Percentiles rank a stretch among this genome's conserved stretches.
phyloP scores from a whole-genome alignment of 1,140 invertebrate species.

The Drosophila kurseongensis region DNA sequence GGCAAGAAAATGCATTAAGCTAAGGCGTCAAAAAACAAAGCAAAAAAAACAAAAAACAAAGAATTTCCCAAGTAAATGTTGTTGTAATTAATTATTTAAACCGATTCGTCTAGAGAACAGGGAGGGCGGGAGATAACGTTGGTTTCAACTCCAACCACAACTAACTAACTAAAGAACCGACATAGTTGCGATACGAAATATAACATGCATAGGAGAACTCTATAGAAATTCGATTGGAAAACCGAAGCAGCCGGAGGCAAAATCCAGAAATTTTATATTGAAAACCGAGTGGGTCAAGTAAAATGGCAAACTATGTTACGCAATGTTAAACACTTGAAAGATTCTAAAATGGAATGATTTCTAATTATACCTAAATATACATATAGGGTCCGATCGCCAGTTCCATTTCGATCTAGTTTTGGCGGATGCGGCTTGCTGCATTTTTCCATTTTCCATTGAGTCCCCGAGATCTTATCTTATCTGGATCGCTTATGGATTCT shows the following conservation, averaged over 20 bases:
- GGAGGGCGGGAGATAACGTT: slow-evolving; percentile 10
- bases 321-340: slow-evolving; percentile 71
- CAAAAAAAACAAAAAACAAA: slow-evolving; percentile 7
- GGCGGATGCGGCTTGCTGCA: not conserved
- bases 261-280: slow-evolving; percentile 65
- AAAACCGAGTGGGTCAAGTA: slow-evolving; percentile 43
- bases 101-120: slow-evolving; percentile 35
- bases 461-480: slow-evolving; percentile 23
- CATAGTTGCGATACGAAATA: slow-evolving; percentile 47
- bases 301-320: slow-evolving; percentile 63
- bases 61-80: slow-evolving; percentile 61
- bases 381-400: slow-evolving; percentile 6
- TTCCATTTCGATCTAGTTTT: slow-evolving; percentile 12
- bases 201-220: slow-evolving; percentile 7
- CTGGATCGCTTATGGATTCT: not conserved
- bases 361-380: slow-evolving; percentile 33
- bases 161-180: slow-evolving; percentile 35
- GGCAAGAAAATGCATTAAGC: slow-evolving; percentile 30
- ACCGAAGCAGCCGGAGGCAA: slow-evolving; percentile 1
- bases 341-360: slow-evolving; percentile 60
- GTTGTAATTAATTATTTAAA: slow-evolving; percentile 73
- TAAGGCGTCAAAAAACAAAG: slow-evolving; percentile 33
- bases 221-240: slow-evolving; percentile 1
- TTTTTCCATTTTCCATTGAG: not conserved
- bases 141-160: slow-evolving; percentile 51